Base-by-base conservation (phyloP, 2,888 invertebrate species). In the Achlya flavicornis region DNA sequence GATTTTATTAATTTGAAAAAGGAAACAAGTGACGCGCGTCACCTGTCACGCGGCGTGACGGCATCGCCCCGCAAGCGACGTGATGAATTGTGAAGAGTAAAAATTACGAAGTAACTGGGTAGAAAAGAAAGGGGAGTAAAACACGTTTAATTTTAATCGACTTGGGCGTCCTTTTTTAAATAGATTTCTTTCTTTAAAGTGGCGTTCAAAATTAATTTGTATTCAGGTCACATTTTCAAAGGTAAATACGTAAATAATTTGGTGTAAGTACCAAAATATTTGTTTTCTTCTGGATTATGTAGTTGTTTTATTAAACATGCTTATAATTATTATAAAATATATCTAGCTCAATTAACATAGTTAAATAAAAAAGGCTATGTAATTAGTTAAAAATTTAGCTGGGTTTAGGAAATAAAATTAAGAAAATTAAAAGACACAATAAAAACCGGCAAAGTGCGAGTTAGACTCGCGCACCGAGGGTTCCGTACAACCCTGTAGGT, bases 41-140 rank as follows among this genome's bases (percentile, higher is more conserved):
- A 87, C 88, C 87, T 86, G 88, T 87, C 86, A 88, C 76, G 78
- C 78, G 64, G 72, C 79, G 80, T 82, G 85, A 86, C 83, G 46
- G 79, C 66, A 70, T 68, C 57, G 62, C 79, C 80, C 79, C 74
- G 75, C 72, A 72, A 53, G 75, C 73, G 84, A 84, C 89, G 88
- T 89, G 88, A 89, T 85, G 88, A 89, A 89, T 89, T 86, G 89
- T 84, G 84, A 77, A 84, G 86, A 89, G 87, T 89, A 88, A 89
- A 89, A 89, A 89, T 89, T 87, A 89, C 88, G 81, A 83, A 82
- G 80, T 84, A 84, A 60, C 60, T 26, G 43, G 41, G 26, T 60
- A 41, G 38, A 78, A 79, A 76, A 75, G 72, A 74, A 70, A 75
- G 84, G 80, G 80, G 73, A 77, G 75, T 72, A 76, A 77, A 82